phyloP scores from a whole-genome alignment of 2,797 vertebrate species.

The Ctenopoma kingsleyae region DNA sequence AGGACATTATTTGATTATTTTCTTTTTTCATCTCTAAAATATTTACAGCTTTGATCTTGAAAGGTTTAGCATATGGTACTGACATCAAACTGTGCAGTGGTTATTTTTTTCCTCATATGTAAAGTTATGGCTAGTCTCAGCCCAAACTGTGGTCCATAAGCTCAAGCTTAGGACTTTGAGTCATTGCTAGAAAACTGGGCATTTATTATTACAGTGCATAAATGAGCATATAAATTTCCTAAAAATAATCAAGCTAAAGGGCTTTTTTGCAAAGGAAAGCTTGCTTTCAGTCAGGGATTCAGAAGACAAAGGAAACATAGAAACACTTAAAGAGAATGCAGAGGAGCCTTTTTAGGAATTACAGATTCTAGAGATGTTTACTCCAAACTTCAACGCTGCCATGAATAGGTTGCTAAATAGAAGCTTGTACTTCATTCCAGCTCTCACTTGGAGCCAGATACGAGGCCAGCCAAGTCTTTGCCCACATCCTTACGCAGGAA shows the following conservation, averaged over 20 bases:
- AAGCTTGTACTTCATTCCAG: slow-evolving; percentile 70
- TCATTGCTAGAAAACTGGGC: slow-evolving; percentile 4
- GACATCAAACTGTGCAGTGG: slow-evolving; percentile 50
- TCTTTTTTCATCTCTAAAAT: slow-evolving; percentile 33
- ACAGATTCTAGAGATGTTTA: slow-evolving; percentile 72
- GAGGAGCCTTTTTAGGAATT: slow-evolving; percentile 55
- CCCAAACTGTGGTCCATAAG: slow-evolving; percentile 13
- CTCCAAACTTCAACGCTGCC: slow-evolving; percentile 60
- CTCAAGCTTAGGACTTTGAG: slow-evolving; percentile 6
- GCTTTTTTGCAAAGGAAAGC: slow-evolving; percentile 1
- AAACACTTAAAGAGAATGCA: slow-evolving; percentile 27
- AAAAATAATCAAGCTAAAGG: slow-evolving; percentile 6
- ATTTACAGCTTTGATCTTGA: slow-evolving; percentile 64
- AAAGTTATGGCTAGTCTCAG: slow-evolving; percentile 18
- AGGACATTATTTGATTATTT: slow-evolving; percentile 66
- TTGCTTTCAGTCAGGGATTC: slow-evolving; percentile 19
- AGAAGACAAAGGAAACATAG: slow-evolving; percentile 18
- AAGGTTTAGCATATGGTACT: slow-evolving; percentile 61
- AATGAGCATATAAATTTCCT: neutral
- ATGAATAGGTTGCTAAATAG: slow-evolving; percentile 76
- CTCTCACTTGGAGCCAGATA: slow-evolving; percentile 67
- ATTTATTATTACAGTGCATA: neutral
- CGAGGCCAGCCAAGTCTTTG: slow-evolving; percentile 69
- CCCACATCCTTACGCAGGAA: slow-evolving; percentile 81
- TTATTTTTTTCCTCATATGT: slow-evolving; percentile 53